Percentiles rank a stretch among this genome's conserved stretches.
phyloP scores from a whole-genome alignment of 2,888 invertebrate genomes.

The Rambutsinella grinnellia region DNA sequence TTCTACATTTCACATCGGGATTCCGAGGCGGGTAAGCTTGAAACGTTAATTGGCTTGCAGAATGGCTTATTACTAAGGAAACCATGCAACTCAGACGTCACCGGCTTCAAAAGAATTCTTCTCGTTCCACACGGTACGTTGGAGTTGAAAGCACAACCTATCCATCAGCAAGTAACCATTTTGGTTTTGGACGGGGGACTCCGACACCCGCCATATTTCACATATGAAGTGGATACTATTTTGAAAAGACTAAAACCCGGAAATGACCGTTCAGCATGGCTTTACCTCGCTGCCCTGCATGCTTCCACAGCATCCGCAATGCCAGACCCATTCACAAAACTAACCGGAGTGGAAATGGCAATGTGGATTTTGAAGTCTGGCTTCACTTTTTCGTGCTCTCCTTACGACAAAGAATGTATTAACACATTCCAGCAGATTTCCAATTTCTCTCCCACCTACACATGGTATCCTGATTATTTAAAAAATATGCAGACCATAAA shows the following conservation, averaged over 20 bases:
- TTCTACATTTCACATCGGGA: not conserved
- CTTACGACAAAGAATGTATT: constrained; percentile 36
- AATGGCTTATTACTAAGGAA: constrained; percentile 7
- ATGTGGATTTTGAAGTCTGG: constrained; percentile 52
- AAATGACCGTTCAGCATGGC: constrained; percentile 32
- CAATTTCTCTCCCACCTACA: constrained; percentile 20
- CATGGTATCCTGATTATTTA: constrained; percentile 37
- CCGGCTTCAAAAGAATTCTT: constrained; percentile 13
- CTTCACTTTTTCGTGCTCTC: constrained; percentile 50
- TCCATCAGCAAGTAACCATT: not conserved
- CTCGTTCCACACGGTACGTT: constrained; percentile 11
- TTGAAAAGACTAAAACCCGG: constrained; percentile 28
- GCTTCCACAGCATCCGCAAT: constrained; percentile 41
- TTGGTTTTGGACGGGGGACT: not conserved
- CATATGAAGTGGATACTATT: constrained; percentile 36
- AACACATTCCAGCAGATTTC: constrained; percentile 13
- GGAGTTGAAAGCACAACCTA: not conserved
- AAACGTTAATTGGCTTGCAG: constrained; percentile 12
- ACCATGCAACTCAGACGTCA: not conserved
- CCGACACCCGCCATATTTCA: constrained; percentile 36
- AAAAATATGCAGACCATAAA: constrained; percentile 26
- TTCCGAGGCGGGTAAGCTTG: not conserved
- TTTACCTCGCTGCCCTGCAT: constrained; percentile 56
- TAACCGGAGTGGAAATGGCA: constrained; percentile 52
- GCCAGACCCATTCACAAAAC: constrained; percentile 47